Percentiles rank a stretch among this genome's conserved stretches.
These are phyloP conservation scores for Streblospio benedicti DNA, from an alignment of 1,140 invertebrate genomes.

Conservation along the genomic window DNA sequence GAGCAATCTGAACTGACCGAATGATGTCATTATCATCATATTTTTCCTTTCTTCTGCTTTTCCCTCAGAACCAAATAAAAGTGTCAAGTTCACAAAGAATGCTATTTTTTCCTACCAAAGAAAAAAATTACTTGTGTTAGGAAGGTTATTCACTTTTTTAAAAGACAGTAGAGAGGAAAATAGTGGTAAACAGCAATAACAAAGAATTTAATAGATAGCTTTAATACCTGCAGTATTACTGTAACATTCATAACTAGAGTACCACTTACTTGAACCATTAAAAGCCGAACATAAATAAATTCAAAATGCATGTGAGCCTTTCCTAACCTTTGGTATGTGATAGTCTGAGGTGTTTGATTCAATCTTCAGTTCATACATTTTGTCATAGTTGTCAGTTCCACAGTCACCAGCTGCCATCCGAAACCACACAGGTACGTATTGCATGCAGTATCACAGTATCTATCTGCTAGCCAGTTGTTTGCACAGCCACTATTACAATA, in stretches of 20 bases:
- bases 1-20: slow-evolving; percentile 37
- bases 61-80: slow-evolving; percentile 26
- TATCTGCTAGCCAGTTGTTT: slow-evolving; percentile 51
- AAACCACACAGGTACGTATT: slow-evolving; percentile 50
- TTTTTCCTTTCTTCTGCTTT: slow-evolving; percentile 35
- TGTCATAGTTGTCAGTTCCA: slow-evolving; percentile 40
- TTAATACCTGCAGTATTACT: no score
- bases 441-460: slow-evolving; percentile 52
- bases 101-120: slow-evolving; percentile 31
- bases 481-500: slow-evolving; percentile 49
- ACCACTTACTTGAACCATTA: no score
- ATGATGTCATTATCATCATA: slow-evolving; percentile 38
- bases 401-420: slow-evolving; percentile 54
- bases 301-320: no score
- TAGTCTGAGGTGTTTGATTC: slow-evolving; percentile 26
- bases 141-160: no score
- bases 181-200: no score
- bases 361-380: slow-evolving; percentile 34
- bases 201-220: no score
- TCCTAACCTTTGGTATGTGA: slow-evolving; percentile 36
- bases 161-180: no score
- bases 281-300: no score
- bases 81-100: slow-evolving; percentile 45
- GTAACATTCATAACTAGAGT: no score
- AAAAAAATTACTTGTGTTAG: neutral